phyloP scores from a whole-genome alignment of 2,113 vertebrate genomes.

The Archocentrus centrarchus region DNA sequence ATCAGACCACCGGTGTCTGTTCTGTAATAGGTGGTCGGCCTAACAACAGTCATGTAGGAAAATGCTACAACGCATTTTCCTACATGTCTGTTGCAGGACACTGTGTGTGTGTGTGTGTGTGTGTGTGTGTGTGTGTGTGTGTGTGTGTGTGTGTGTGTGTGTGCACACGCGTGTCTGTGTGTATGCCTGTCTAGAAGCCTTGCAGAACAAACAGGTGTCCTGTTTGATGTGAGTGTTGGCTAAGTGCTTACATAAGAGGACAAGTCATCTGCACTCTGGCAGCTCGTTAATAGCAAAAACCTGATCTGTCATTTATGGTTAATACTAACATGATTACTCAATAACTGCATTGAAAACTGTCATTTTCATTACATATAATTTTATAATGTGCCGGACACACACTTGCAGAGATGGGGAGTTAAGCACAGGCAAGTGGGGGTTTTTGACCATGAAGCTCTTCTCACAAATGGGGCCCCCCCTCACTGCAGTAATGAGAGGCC shows the following conservation, averaged over 20 bases:
- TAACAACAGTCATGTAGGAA: constrained; percentile 47
- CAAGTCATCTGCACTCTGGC: constrained; percentile 61
- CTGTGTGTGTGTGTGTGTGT: constrained; percentile 12
- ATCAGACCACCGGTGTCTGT: constrained; percentile 29
- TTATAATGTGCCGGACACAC: background rate
- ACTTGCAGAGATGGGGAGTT: background rate
- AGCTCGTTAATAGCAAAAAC: constrained; percentile 41
- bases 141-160: constrained; percentile 18
- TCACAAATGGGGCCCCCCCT: background rate
- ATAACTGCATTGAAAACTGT: background rate
- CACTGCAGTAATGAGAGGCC: too few species aligned
- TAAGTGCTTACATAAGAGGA: constrained; percentile 72
- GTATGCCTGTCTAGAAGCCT: constrained; percentile 30
- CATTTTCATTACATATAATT: background rate
- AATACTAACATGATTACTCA: background rate
- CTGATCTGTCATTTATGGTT: background rate
- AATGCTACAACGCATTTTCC: constrained; percentile 24
- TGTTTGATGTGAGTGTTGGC: constrained; percentile 63
- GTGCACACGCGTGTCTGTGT: constrained; percentile 10
- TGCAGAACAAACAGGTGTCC: constrained; percentile 76
- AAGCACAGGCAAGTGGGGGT: background rate
- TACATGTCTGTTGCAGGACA: background rate
- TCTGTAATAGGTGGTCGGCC: constrained; percentile 46
- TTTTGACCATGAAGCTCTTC: background rate
- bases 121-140: constrained; percentile 15